Percentiles rank a stretch among this genome's conserved stretches.
phyloP scores from a whole-genome alignment of 1,140 invertebrate species.

The Vanessa tameamea region DNA sequence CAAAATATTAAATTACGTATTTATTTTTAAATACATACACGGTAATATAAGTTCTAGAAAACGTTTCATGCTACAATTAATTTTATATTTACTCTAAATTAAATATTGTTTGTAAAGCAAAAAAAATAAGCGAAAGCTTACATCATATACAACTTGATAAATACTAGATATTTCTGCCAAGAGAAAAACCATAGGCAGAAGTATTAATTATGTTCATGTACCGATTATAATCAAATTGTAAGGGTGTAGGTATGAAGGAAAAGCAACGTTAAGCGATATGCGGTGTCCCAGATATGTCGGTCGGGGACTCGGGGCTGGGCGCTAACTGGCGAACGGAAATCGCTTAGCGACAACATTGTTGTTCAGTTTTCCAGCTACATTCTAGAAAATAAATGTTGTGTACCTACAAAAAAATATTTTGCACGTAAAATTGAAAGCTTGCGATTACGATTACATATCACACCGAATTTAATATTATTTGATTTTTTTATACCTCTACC shows the following conservation, averaged over 20 bases:
- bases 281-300: slow-evolving; percentile 70
- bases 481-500: slow-evolving; percentile 3
- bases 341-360: slow-evolving; percentile 76
- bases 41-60: too few species aligned
- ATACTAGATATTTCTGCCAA: background rate
- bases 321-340: slow-evolving; percentile 71
- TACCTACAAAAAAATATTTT: slow-evolving; percentile 23
- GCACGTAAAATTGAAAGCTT: slow-evolving; percentile 8
- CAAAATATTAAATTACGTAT: too few species aligned
- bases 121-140: too few species aligned
- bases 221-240: slow-evolving; percentile 18
- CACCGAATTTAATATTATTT: slow-evolving; percentile 20
- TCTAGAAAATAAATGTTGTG: slow-evolving; percentile 37
- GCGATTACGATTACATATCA: background rate
- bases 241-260: slow-evolving; percentile 30
- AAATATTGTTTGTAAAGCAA: too few species aligned
- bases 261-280: slow-evolving; percentile 44
- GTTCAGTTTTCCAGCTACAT: slow-evolving; percentile 51
- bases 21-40: too few species aligned
- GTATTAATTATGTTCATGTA: slow-evolving; percentile 6
- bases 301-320: slow-evolving; percentile 46
- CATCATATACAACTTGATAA: too few species aligned
- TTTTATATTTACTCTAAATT: too few species aligned
- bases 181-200: background rate
- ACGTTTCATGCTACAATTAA: too few species aligned